Conservation (phyloP, 1,140 invertebrate genomes). For the Conus ventricosus region DNA sequence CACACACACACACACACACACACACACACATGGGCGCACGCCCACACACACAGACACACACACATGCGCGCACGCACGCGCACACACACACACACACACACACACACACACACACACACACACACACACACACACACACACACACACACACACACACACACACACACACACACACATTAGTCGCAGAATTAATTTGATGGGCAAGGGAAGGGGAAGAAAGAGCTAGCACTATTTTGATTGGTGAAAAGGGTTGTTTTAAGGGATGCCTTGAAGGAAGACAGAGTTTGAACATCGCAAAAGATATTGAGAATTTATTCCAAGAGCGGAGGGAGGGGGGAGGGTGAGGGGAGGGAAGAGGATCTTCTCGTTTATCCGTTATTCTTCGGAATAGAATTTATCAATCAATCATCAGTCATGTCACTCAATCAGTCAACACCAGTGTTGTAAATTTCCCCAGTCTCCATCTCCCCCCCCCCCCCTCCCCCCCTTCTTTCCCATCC, state of each 20-base stretch:
- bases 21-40: too few species aligned
- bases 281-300: not conserved
- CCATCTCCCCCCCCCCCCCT: not conserved
- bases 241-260: too few species aligned
- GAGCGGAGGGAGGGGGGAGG: too few species aligned
- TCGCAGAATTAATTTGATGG: not conserved
- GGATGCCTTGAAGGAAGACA: not conserved
- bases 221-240: not conserved
- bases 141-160: too few species aligned
- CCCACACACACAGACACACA: not conserved
- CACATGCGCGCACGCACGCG: not conserved
- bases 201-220: not conserved
- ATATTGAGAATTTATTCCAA: too few species aligned
- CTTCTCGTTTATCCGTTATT: too few species aligned
- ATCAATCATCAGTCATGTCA: too few species aligned
- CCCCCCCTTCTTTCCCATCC: not conserved
- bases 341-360: too few species aligned
- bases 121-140: not conserved
- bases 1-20: too few species aligned
- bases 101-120: slow-evolving; percentile 17
- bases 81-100: slow-evolving; percentile 14
- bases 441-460: too few species aligned
- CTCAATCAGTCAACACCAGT: too few species aligned
- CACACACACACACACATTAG: not conserved
- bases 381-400: too few species aligned